A percentile compares a stretch with the other conserved stretches of the same genome.
phyloP scores from a whole-genome alignment of 2,888 invertebrate genomes.

The Dyspetes luteomarginatus region DNA sequence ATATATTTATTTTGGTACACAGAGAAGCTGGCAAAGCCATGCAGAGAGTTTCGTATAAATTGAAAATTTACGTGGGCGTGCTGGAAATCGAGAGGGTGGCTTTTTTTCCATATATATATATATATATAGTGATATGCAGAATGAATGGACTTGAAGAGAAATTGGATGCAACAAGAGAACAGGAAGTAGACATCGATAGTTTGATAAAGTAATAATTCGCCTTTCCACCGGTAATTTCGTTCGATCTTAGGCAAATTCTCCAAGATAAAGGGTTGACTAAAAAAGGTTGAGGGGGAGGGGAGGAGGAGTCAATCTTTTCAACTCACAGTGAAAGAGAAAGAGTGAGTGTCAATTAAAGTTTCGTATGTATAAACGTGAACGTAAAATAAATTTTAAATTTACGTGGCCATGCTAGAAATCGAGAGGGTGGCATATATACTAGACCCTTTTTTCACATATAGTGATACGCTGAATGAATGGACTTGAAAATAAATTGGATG shows the following conservation, averaged over 20 bases:
- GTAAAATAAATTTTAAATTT: too few species aligned
- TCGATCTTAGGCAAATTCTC: constrained; percentile 34
- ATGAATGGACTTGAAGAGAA: background rate
- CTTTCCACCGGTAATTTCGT: constrained; percentile 45
- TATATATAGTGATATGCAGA: background rate
- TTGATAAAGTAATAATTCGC: constrained; percentile 34
- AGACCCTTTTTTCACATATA: background rate
- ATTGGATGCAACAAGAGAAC: background rate
- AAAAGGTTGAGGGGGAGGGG: background rate
- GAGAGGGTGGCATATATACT: constrained; percentile 30
- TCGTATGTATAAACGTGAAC: too few species aligned
- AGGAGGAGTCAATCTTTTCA: too few species aligned
- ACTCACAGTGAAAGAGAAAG: too few species aligned
- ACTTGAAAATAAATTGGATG: background rate
- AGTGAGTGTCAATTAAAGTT: too few species aligned
- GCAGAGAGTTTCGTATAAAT: constrained; percentile 62
- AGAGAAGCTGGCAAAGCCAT: constrained; percentile 39
- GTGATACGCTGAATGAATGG: background rate
- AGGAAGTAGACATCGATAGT: background rate
- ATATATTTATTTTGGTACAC: constrained; percentile 22
- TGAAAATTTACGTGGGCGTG: constrained; percentile 59
- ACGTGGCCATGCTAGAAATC: constrained; percentile 51
- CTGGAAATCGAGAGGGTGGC: constrained; percentile 43
- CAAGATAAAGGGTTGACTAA: background rate
- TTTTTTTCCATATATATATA: background rate